These are phyloP conservation scores for Aythya baeri DNA, from an alignment of 2,113 vertebrate species.

Conservation along the genomic window DNA sequence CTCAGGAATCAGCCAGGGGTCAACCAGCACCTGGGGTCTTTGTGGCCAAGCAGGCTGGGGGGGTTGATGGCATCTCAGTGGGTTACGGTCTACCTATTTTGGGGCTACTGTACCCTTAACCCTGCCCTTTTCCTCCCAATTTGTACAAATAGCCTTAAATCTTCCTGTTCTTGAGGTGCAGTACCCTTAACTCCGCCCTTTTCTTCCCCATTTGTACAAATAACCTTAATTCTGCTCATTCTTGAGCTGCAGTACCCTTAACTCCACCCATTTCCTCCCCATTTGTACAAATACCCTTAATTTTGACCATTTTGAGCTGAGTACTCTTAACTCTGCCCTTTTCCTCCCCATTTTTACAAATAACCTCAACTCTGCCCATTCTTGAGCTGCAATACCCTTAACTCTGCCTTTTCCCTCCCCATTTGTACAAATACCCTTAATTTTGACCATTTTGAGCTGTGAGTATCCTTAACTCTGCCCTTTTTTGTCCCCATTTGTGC, in stretches of 20 bases:
- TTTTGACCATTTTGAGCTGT: not conserved
- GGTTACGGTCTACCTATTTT: not conserved
- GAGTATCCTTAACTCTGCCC: too few relatives aligned
- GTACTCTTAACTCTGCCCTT: too few relatives aligned
- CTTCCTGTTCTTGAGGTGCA: not conserved
- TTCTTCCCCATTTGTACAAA: too few relatives aligned
- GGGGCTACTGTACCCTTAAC: not conserved
- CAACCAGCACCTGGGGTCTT: too few relatives aligned
- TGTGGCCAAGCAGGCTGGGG: too few relatives aligned
- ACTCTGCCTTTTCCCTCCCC: not conserved
- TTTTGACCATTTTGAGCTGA: too few relatives aligned
- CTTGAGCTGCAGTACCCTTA: too few relatives aligned
- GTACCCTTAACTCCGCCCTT: too few relatives aligned
- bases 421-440: not conserved
- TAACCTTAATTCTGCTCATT: too few relatives aligned
- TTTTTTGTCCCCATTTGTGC: too few relatives aligned
- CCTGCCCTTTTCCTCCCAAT: not conserved
- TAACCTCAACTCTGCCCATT: not conserved
- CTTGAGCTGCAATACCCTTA: too few relatives aligned
- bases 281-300: not conserved
- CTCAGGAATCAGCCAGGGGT: rapidly evolving
- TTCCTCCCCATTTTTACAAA: not conserved
- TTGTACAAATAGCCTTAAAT: not conserved
- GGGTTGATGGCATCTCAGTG: not conserved
- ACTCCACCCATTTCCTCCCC: not conserved